Evolutionary conservation across 2,888 invertebrate species (phyloP).

Genomic region (Sminthurides aquaticus): DNA sequence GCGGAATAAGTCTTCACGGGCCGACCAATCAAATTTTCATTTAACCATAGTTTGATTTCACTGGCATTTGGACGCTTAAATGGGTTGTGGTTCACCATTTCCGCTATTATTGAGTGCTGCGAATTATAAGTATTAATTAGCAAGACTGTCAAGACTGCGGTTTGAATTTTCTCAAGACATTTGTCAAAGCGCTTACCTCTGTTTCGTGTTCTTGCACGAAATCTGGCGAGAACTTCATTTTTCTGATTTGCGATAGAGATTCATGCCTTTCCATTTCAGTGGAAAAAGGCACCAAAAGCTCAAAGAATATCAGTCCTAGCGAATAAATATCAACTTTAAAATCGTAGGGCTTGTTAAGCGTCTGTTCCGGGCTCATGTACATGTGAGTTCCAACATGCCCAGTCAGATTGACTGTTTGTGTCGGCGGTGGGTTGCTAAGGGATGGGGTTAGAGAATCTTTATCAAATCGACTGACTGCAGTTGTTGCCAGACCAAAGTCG

Average conservation of each 20-base stretch:
- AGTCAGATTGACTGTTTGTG: slow-evolving; percentile 44
- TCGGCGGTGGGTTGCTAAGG: slow-evolving; percentile 43
- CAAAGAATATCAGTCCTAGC: slow-evolving; percentile 86
- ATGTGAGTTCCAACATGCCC: slow-evolving; percentile 75
- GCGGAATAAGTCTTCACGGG: slow-evolving; percentile 1
- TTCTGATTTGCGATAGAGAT: slow-evolving; percentile 59
- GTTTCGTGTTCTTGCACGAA: slow-evolving; percentile 60
- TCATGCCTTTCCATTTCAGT: slow-evolving; percentile 84
- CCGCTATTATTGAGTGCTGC: slow-evolving; percentile 63
- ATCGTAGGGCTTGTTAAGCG: slow-evolving; percentile 64
- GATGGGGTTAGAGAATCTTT: slow-evolving; percentile 14
- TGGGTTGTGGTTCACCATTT: slow-evolving; percentile 71
- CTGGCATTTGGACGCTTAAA: slow-evolving; percentile 56
- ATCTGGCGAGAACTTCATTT: slow-evolving; percentile 60
- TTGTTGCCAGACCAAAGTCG: slow-evolving; percentile 95
- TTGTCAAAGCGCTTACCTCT: slow-evolving; percentile 68
- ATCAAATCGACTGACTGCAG: slow-evolving; percentile 53
- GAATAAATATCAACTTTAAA: slow-evolving; percentile 94
- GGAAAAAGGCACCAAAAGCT: slow-evolving; percentile 77
- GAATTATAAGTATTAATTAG: no score
- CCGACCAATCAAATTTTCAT: not conserved
- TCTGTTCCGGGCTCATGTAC: slow-evolving; percentile 98
- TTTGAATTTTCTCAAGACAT: slow-evolving; percentile 18
- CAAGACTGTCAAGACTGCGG: slow-evolving; percentile 19
- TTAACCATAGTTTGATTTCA: slow-evolving; percentile 35